Evolutionary conservation across 92 coral and sea anemone species (phyloP).

Genomic region (Parazoanthus atlanticus): DNA sequence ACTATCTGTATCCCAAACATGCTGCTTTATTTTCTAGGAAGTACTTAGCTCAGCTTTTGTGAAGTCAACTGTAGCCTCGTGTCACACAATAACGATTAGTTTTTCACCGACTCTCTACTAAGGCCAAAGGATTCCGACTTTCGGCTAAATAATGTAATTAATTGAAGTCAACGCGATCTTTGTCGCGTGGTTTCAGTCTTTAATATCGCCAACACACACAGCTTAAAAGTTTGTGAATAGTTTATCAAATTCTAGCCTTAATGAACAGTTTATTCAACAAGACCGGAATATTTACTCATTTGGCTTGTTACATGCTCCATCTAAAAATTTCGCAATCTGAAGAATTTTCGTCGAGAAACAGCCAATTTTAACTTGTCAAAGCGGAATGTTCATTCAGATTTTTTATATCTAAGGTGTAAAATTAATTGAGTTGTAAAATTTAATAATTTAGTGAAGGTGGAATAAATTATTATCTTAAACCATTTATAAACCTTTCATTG

Average conservation of each 20-base stretch:
- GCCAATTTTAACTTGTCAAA: conserved; percentile 10
- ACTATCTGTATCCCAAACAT: conserved; percentile 21
- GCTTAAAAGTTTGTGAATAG: conserved; percentile 30
- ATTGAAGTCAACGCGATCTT: conserved; percentile 67
- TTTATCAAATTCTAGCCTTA: conserved; percentile 9
- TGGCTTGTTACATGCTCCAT: background rate
- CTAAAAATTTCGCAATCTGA: conserved; percentile 11
- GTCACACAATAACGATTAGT: conserved; percentile 51
- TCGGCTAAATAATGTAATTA: conserved; percentile 71
- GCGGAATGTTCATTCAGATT: conserved; percentile 26
- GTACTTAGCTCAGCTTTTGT: conserved; percentile 43
- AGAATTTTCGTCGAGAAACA: conserved; percentile 30
- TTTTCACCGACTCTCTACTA: conserved; percentile 47
- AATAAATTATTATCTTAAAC: conserved; percentile 44
- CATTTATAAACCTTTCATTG: conserved; percentile 24
- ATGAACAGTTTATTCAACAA: conserved; percentile 24
- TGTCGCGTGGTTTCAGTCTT: conserved; percentile 39
- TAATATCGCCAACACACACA: conserved; percentile 40
- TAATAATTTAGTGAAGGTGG: conserved; percentile 19
- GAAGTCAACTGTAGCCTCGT: conserved; percentile 48
- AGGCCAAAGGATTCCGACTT: conserved; percentile 80
- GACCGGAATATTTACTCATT: conserved; percentile 14
- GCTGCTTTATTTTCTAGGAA: conserved; percentile 35
- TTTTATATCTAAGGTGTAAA: conserved; percentile 25
- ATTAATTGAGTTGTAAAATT: conserved; percentile 30